phyloP scores from a whole-genome alignment of 2,113 vertebrate species.

The Gulo gulo region DNA sequence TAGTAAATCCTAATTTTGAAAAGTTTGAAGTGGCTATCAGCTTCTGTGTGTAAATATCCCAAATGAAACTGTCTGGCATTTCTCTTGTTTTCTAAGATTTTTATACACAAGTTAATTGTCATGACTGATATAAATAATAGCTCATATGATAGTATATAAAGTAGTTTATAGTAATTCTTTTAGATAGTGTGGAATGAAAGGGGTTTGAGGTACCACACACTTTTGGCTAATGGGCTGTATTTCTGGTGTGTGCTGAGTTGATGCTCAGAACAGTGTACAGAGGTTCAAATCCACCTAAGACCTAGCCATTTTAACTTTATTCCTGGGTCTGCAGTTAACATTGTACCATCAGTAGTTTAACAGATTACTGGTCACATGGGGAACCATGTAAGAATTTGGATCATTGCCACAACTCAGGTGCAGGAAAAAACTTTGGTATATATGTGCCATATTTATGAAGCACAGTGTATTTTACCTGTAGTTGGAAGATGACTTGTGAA shows the following conservation, averaged over 20 bases:
- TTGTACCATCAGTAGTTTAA: neutral
- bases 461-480: neutral
- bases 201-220: neutral
- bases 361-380: neutral
- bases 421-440: slow-evolving; percentile 2
- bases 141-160: slow-evolving; percentile 10
- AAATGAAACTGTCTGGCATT: neutral
- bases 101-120: neutral
- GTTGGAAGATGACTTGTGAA: neutral
- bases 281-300: neutral
- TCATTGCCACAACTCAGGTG: neutral
- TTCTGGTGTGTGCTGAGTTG: neutral
- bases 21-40: neutral
- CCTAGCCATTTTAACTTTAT: neutral
- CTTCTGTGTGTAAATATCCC: neutral
- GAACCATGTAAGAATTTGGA: slow-evolving; percentile 6
- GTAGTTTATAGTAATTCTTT: neutral
- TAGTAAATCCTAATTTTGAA: slow-evolving; percentile 27
- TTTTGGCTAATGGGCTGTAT: neutral
- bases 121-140: neutral
- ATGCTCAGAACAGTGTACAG: neutral
- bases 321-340: neutral
- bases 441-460: neutral
- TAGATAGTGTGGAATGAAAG: neutral
- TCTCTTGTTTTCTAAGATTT: slow-evolving; percentile 10